Evolutionary conservation across 2,113 vertebrate genomes (phyloP), one percentile per base, ranked within the genome.

Genomic region (Panurus biarmicus): DNA sequence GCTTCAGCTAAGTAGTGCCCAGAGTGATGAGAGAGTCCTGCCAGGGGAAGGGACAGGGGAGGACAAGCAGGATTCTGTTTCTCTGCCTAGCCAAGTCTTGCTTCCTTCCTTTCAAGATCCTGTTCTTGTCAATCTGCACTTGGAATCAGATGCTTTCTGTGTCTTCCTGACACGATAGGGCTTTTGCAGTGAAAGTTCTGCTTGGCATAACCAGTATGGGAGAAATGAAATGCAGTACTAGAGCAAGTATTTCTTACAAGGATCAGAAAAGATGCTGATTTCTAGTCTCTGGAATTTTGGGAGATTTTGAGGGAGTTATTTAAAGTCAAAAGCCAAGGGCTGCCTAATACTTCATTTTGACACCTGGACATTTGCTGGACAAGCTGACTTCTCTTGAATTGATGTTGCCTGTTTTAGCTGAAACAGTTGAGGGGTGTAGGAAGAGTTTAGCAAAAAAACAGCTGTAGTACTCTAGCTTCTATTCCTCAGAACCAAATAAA

Each of bases 81-180:
- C 95, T 86, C 33, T 85, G 87, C 84, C 50, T 82, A 31, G 91
- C 86, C 83, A 87, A 89, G 83, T 92, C 79, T 74, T 81, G 65
- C 69, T 91, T 95, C 84, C 87, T 94, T 95, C 95, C 89, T 94
- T 93, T 84, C 78, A 76, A 78, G 89, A 72, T 91, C 60, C 89
- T 89, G 87, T 91, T 95, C 91, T 89, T 94, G 91, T 96, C 94
- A 94, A 47, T 94, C 77, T 83, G 50, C 31, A 8, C 56, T 72
- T 48, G 19, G 38, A 90, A 75, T 93, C 79, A 94, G 65, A 87
- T 82, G 71, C 66, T 35, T 74, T 87, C 65, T 40, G 36, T 1
- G 7, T 54, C 56, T 53, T 88, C 24, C 60, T 84, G 79, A 74
- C 58, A 22, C 0, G 0, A 14, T 5, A 20, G 64, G 40, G 26